Base-by-base conservation (phyloP, 2,113 vertebrate species). In the Colius striatus region DNA sequence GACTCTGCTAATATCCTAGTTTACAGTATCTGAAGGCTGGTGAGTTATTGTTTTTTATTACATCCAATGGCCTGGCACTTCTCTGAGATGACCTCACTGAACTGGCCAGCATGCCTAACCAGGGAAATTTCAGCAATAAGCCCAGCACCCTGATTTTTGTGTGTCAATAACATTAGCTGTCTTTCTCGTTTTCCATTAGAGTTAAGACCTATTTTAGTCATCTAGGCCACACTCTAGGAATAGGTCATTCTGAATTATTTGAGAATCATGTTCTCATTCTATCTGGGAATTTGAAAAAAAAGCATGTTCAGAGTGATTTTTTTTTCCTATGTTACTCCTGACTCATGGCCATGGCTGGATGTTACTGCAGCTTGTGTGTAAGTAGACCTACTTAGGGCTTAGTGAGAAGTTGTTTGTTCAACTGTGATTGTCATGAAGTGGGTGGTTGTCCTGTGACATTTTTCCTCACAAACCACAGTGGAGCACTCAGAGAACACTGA, bases 111-210 rank as follows among this genome's bases (percentile, higher is more conserved):
- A 16, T 26, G 13, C 10, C 29, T 47, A 53, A 74, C 29, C 5
- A 1, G 3, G 53, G 11, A 83, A 83, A 79, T n/a, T 54, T 85
- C 57, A 5, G 0, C 0, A 0, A 38, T 26, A 41, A 51, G 5
- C 9, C 30, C 75, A 71, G 47, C 17, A 63, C 23, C 29, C 62
- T 57, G 29, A 38, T 50, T 67, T 92, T 62, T 91, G 25, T 66
- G 6, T 53, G 23, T 43, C 67, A 11, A 3, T 34, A 84, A 54
- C 0, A 0, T 32, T 57, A 84, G 18, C 19, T 34, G 21, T 6
- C 68, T 72, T 79, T 84, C 67, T 41, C 34, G 30, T 68, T 81
- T 87, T 71, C 25, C 48, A 3, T 77, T 87, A 51, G 29, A 72
- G 16, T 62, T 60, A 82, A 88, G 55, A 65, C 27, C 20, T 89